Percentiles rank a stretch among this genome's conserved stretches.
Evolutionary conservation across 1,140 invertebrate genomes (phyloP).

Genomic region (Ceratina calcarata): DNA sequence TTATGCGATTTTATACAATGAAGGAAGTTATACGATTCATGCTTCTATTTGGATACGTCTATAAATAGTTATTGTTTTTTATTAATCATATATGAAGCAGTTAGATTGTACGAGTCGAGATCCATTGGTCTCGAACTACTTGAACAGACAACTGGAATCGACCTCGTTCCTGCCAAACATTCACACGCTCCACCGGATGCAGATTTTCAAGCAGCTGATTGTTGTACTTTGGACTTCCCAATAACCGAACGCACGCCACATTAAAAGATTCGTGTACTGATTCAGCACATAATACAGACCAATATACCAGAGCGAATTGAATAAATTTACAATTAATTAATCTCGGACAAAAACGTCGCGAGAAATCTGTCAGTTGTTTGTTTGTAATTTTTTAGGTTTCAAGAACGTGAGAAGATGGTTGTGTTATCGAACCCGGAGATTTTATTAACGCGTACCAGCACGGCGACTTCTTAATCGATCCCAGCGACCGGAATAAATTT

Average conservation of each 20-base stretch:
- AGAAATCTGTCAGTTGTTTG: neutral
- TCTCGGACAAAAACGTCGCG: too few relatives aligned
- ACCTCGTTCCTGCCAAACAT: neutral
- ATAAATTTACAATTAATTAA: too few relatives aligned
- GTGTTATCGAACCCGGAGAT: constrained; percentile 23
- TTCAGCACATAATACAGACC: too few relatives aligned
- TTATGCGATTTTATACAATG: too few relatives aligned
- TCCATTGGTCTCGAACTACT: neutral
- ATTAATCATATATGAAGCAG: neutral
- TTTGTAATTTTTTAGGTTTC: constrained; percentile 20
- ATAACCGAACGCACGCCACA: too few relatives aligned
- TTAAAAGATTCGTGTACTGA: too few relatives aligned
- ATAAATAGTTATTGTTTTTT: too few relatives aligned
- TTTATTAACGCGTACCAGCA: neutral
- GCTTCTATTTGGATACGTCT: too few relatives aligned
- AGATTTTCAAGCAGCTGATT: constrained; percentile 15
- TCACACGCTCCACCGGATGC: constrained; percentile 30
- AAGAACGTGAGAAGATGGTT: constrained; percentile 27
- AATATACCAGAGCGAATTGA: too few relatives aligned
- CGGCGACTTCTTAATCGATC: neutral
- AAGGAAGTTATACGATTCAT: too few relatives aligned
- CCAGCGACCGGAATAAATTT: constrained; percentile 45
- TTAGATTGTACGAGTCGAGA: neutral
- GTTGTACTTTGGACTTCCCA: constrained; percentile 1
- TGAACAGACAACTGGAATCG: neutral